Evolutionary conservation across 2,888 invertebrate genomes (phyloP), one percentile per base, ranked within the genome.

Genomic region (Orthosia gracilis): DNA sequence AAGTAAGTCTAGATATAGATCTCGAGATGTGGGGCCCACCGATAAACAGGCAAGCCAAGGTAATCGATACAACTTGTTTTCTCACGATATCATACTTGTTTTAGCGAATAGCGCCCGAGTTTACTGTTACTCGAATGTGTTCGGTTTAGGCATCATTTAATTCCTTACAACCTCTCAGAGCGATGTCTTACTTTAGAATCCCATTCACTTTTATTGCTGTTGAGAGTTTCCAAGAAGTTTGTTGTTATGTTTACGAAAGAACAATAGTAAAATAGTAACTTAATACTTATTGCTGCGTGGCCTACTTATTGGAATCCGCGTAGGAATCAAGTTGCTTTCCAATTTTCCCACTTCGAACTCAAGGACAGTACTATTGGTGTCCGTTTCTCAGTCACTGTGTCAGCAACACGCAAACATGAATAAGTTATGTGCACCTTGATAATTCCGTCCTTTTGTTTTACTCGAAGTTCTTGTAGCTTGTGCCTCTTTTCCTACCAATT

Each of bases 1-100:
- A 91, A 93, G 94, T 94, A 94, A 94, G 95, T 94, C 82, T 93
- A 92, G 93, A 91, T 92, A 85, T 92, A 92, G 90, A 89, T 85
- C 89, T 88, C 88, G 89, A 89, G 92, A 90, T 89, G 89, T 88
- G 85, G 89, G 40, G 40, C 40, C 85, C 84, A 85, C 80, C 79
- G 83, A 85, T 85, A 81, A 81, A 80, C 80, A 78, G 75, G 75
- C 78, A 76, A 84, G 77, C 83, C 83, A 82, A 88, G 85, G 82
- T 82, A 83, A 85, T 87, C 85, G 71, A 87, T 84, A 85, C 82
- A 77, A 80, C 78, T 72, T 81, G 84, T 82, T 85, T 82, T 83
- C 77, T 76, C 70, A 82, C 80, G 64, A 47, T 74, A 57, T 69
- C 76, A 73, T 72, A 67, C 80, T 83, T 76, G 81, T 81, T 83